phyloP scores from a whole-genome alignment of 2,888 invertebrate species.

The Oxystoma pomonae region DNA sequence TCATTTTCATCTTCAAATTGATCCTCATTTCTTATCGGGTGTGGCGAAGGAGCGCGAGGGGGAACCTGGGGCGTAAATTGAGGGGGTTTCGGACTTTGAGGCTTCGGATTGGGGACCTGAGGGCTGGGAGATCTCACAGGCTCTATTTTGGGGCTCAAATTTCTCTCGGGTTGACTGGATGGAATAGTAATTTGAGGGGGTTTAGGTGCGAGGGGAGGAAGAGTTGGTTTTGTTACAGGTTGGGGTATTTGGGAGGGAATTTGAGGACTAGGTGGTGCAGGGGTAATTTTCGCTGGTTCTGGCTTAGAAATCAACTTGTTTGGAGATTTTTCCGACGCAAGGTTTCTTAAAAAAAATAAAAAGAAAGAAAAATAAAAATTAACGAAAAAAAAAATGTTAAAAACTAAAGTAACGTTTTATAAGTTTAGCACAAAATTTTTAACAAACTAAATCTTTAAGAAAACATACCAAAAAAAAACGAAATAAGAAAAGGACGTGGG shows the following conservation, averaged over 20 bases:
- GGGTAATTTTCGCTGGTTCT: slow-evolving; percentile 25
- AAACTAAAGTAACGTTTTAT: slow-evolving; percentile 7
- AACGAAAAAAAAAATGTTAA: slow-evolving; percentile 25
- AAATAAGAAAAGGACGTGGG: too few relatives aligned
- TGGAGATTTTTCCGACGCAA: slow-evolving; percentile 31
- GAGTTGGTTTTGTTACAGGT: slow-evolving; percentile 10
- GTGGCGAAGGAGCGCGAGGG: slow-evolving; percentile 42
- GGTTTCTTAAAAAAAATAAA: too few relatives aligned
- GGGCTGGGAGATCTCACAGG: slow-evolving; percentile 14
- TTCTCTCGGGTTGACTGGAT: slow-evolving; percentile 9
- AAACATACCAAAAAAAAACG: too few relatives aligned
- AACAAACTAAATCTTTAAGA: too few relatives aligned
- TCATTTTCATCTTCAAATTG: slow-evolving; percentile 36
- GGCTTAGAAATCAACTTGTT: slow-evolving; percentile 5
- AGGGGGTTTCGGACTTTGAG: slow-evolving; percentile 36
- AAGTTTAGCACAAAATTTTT: slow-evolving; percentile 1
- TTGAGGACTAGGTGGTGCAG: slow-evolving; percentile 21
- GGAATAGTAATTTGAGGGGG: slow-evolving; percentile 10
- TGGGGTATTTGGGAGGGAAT: slow-evolving; percentile 19
- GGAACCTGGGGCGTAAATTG: slow-evolving; percentile 19
- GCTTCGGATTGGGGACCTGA: slow-evolving; percentile 21
- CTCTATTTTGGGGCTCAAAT: slow-evolving; percentile 8
- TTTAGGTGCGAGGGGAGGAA: slow-evolving; percentile 14
- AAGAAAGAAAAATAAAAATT: too few relatives aligned
- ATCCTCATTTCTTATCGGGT: slow-evolving; percentile 36